phyloP scores from a whole-genome alignment of 2,797 vertebrate species.

The Centropyge bicolor region DNA sequence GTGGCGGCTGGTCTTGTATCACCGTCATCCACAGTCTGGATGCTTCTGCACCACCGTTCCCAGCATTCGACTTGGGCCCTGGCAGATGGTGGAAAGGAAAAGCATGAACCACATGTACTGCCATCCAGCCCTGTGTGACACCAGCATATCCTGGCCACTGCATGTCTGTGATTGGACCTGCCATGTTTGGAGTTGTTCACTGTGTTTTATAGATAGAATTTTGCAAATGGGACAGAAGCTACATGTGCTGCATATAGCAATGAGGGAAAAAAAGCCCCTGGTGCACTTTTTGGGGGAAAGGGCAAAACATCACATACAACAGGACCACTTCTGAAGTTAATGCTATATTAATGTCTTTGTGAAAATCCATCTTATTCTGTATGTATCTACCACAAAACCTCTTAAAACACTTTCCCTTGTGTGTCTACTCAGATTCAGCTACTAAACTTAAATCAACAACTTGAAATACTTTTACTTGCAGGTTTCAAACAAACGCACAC shows the following conservation, averaged over 20 bases:
- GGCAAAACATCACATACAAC: conserved; percentile 29
- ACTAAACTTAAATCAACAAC: conserved; percentile 54
- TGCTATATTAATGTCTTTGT: conserved; percentile 52
- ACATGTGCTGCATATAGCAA: conserved; percentile 41
- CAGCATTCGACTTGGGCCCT: conserved; percentile 15
- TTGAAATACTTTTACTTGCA: conserved; percentile 66
- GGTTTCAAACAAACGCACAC: conserved; percentile 61
- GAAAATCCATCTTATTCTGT: conserved; percentile 26
- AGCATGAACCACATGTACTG: conserved; percentile 54
- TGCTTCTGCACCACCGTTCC: conserved; percentile 31
- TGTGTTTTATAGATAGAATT: conserved; percentile 74
- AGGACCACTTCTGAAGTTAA: conserved; percentile 57
- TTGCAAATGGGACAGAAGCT: conserved; percentile 54
- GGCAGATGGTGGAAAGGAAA: conserved; percentile 53
- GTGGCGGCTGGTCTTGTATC: conserved; percentile 5
- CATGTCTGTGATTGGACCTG: conserved; percentile 73
- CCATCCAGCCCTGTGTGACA: conserved; percentile 63
- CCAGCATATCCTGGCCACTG: conserved; percentile 75
- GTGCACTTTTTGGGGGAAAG: conserved; percentile 54
- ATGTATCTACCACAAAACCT: conserved; percentile 44
- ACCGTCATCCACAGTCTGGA: conserved; percentile 8
- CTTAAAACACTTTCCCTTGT: conserved; percentile 40
- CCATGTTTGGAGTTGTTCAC: conserved; percentile 73
- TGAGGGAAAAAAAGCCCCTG: conserved; percentile 38
- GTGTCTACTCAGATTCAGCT: conserved; percentile 54